phyloP scores from a whole-genome alignment of 2,797 vertebrate genomes.

The Neosalanx taihuensis region DNA sequence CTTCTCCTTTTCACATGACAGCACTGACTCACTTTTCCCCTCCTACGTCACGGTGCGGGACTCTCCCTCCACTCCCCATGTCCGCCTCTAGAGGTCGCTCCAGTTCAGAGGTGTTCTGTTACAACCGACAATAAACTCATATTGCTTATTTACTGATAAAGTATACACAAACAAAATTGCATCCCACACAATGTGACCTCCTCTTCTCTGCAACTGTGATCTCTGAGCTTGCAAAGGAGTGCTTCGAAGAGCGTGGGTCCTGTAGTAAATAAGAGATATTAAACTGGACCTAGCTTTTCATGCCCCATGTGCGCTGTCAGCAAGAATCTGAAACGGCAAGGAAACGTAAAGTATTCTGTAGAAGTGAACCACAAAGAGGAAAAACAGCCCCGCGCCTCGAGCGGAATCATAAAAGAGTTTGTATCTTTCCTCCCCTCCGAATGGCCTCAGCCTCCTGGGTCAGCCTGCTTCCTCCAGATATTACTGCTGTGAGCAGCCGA shows the following conservation, averaged over 20 bases:
- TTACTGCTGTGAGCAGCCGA: constrained; percentile 52
- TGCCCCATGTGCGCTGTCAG: too few relatives aligned
- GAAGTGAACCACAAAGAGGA: constrained; percentile 29
- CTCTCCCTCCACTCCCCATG: constrained; percentile 30
- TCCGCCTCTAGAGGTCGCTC: constrained; percentile 23
- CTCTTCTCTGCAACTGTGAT: neutral
- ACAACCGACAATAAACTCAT: too few relatives aligned
- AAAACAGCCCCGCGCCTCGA: constrained; percentile 38
- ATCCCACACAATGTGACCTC: neutral
- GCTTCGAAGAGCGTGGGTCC: too few relatives aligned
- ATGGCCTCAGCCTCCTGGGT: constrained; percentile 26
- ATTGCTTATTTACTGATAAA: too few relatives aligned
- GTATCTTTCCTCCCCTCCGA: constrained; percentile 30
- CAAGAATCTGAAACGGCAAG: neutral
- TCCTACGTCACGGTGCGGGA: constrained; percentile 64
- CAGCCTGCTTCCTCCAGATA: constrained; percentile 46
- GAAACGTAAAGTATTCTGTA: constrained; percentile 21
- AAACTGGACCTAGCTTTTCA: too few relatives aligned
- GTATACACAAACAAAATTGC: neutral
- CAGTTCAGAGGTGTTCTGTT: too few relatives aligned
- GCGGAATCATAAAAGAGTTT: constrained; percentile 42
- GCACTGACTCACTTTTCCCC: constrained; percentile 25
- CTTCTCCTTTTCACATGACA: constrained; percentile 52
- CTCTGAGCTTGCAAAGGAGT: too few relatives aligned
- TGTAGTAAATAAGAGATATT: too few relatives aligned